phyloP scores from a whole-genome alignment of 2,888 invertebrate genomes.

The Drymonia ruficornis region DNA sequence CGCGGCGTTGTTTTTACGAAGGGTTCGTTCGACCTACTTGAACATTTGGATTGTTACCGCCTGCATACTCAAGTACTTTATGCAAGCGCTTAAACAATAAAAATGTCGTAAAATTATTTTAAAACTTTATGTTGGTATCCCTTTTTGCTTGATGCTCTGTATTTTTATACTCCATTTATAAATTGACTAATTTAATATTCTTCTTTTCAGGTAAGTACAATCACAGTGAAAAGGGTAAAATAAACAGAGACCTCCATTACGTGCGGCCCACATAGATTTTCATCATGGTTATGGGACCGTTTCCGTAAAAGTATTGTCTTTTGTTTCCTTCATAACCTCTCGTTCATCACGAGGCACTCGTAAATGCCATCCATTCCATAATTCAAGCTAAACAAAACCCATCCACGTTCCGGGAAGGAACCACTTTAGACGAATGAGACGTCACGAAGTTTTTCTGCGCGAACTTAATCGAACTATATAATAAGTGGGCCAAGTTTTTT shows the following conservation, averaged over 20 bases:
- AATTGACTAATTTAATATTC: constrained; percentile 34
- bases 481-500: constrained; percentile 35
- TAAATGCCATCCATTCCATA: constrained; percentile 35
- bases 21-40: constrained; percentile 64
- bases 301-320: constrained; percentile 28
- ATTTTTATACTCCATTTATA: constrained; percentile 6
- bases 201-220: constrained; percentile 72
- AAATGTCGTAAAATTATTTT: constrained; percentile 40
- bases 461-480: constrained; percentile 37
- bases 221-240: constrained; percentile 17
- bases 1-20: constrained; percentile 44
- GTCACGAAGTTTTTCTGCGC: constrained; percentile 25
- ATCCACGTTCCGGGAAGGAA: constrained; percentile 19
- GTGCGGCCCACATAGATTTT: constrained; percentile 13
- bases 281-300: constrained; percentile 29
- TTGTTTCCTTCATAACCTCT: constrained; percentile 14
- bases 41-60: constrained; percentile 64
- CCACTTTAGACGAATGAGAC: constrained; percentile 18
- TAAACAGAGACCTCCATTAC: not conserved
- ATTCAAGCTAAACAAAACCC: constrained; percentile 30
- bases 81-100: constrained; percentile 66
- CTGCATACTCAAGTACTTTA: constrained; percentile 57
- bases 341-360: constrained; percentile 26
- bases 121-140: not conserved
- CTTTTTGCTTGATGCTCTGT: constrained; percentile 12